phyloP scores from a whole-genome alignment of 2,113 vertebrate species.

The Ursus arctos region DNA sequence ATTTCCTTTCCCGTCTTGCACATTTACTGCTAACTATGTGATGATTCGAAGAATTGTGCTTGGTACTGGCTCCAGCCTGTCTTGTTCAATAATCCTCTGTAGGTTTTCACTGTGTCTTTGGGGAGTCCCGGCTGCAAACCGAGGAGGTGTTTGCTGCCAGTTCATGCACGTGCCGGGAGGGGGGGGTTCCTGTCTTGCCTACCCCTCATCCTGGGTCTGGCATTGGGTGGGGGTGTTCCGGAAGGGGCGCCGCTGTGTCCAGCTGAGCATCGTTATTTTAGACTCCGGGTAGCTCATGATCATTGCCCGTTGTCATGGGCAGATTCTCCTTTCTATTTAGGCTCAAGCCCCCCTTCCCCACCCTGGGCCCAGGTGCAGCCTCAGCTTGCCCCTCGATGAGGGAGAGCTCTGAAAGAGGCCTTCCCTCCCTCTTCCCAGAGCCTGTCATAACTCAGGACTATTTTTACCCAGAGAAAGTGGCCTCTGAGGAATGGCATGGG shows the following conservation, averaged over 20 bases:
- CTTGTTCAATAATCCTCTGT: neutral
- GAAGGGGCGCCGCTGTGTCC: too few species aligned
- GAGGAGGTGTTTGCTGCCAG: neutral
- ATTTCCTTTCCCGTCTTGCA: neutral
- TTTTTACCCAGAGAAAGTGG: neutral
- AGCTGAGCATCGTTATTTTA: neutral
- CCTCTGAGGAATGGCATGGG: accelerated
- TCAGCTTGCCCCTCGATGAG: neutral
- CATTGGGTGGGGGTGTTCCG: too few species aligned
- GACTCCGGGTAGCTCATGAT: neutral
- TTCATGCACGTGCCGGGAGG: accelerated
- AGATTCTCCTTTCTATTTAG: neutral
- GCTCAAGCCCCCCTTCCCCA: neutral
- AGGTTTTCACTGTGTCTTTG: slow-evolving; percentile 31
- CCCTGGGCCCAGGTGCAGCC: neutral
- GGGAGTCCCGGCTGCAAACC: neutral
- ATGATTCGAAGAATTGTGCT: neutral
- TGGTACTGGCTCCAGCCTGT: neutral
- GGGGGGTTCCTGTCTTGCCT: neutral
- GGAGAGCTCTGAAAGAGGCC: neutral
- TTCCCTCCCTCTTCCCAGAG: neutral
- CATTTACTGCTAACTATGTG: slow-evolving; percentile 18
- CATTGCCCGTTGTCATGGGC: accelerated
- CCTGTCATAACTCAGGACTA: neutral
- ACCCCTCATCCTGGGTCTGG: neutral